A percentile compares a stretch with the other conserved stretches of the same genome.
Conservation (phyloP, 2,888 invertebrate genomes). For the Allygus modestus region DNA sequence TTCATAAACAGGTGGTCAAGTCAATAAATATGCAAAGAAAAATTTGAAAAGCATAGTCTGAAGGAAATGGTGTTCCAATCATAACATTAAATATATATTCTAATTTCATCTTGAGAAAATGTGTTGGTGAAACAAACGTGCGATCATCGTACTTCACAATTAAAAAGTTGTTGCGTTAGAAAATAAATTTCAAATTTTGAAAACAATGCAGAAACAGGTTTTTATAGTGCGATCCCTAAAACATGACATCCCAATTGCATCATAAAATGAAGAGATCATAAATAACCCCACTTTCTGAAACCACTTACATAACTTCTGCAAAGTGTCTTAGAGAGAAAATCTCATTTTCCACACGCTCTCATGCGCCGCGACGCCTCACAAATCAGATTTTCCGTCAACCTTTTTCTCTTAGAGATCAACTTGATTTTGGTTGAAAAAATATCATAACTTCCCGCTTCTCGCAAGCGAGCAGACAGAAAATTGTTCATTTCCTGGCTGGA, state of each 20-base stretch:
- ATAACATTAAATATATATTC: too few relatives aligned
- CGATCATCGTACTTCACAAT: too few relatives aligned
- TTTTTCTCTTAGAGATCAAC: not conserved
- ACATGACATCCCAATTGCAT: not conserved
- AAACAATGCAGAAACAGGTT: too few relatives aligned
- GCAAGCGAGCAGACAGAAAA: conserved; percentile 8
- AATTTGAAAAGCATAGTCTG: too few relatives aligned
- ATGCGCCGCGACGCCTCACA: not conserved
- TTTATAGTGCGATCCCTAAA: too few relatives aligned
- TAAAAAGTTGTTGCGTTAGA: too few relatives aligned
- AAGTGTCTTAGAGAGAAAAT: conserved; percentile 22
- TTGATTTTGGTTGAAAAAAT: conserved; percentile 1
- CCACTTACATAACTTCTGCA: conserved; percentile 28
- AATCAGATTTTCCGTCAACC: conserved; percentile 5
- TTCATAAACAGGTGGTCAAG: too few relatives aligned
- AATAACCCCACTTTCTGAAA: conserved; percentile 17
- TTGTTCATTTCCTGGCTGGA: not conserved
- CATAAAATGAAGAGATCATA: conserved; percentile 2
- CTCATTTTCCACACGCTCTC: conserved; percentile 16
- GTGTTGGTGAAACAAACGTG: too few relatives aligned
- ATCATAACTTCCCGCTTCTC: conserved; percentile 2
- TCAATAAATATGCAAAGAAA: too few relatives aligned
- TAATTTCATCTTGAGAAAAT: too few relatives aligned
- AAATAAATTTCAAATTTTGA: too few relatives aligned
- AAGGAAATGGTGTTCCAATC: too few relatives aligned